Evolutionary conservation across 2,797 vertebrate species (phyloP).

Genomic region (Silurus aristotelis): DNA sequence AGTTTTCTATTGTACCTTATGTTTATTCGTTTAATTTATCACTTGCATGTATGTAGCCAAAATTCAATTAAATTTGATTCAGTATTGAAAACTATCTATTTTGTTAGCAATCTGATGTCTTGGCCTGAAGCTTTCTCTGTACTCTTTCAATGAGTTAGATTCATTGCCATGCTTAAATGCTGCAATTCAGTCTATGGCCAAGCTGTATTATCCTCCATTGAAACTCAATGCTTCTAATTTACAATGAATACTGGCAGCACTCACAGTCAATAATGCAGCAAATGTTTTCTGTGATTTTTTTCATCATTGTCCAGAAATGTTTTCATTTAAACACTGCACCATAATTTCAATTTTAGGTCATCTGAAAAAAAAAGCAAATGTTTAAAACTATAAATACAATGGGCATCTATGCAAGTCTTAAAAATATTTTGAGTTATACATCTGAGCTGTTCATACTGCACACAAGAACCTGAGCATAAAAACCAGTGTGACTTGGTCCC

Average conservation of each 20-base stretch:
- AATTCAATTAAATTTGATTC: not conserved
- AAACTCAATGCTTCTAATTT: not conserved
- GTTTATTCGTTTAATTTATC: not conserved
- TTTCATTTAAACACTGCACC: not conserved
- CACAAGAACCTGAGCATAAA: not conserved
- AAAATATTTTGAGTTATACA: not conserved
- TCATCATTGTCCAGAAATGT: not conserved
- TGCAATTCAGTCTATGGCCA: not conserved
- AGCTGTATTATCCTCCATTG: not conserved
- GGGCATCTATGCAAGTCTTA: not conserved
- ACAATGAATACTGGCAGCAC: not conserved
- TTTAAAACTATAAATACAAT: not conserved
- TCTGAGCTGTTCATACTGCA: not conserved
- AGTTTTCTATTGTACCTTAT: not conserved
- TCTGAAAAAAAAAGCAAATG: not conserved
- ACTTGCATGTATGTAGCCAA: not conserved
- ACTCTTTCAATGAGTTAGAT: not conserved
- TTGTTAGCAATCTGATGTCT: not conserved
- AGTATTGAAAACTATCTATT: not conserved
- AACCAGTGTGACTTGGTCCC: not conserved
- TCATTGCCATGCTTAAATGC: not conserved
- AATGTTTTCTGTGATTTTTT: not conserved
- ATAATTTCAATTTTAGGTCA: not conserved
- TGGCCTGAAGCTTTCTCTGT: not conserved
- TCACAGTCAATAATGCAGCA: not conserved